phyloP scores from a whole-genome alignment of 2,113 vertebrate species.

The Silurus glanis region DNA sequence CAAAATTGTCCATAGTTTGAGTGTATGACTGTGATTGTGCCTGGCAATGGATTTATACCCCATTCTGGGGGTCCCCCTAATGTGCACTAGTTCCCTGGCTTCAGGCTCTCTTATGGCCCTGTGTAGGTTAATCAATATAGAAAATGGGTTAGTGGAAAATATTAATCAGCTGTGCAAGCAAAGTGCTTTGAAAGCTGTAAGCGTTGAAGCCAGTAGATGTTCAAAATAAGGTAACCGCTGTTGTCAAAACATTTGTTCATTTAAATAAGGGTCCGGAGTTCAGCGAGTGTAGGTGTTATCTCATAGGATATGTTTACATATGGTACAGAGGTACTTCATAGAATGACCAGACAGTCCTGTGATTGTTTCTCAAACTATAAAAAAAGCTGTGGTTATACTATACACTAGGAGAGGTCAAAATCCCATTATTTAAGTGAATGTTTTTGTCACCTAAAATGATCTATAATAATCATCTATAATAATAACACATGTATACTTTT shows the following conservation, averaged over 20 bases:
- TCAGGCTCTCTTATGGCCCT: too few species aligned
- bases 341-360: background rate
- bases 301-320: too few species aligned
- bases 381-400: background rate
- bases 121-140: too few species aligned
- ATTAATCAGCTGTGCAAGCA: background rate
- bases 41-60: too few species aligned
- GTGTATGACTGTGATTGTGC: too few species aligned
- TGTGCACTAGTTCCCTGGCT: too few species aligned
- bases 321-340: background rate
- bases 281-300: background rate
- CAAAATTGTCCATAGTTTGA: too few species aligned
- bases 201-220: background rate
- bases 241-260: background rate
- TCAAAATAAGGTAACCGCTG: background rate
- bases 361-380: background rate
- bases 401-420: background rate
- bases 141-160: background rate
- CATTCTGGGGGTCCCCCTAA: too few species aligned
- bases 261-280: background rate
- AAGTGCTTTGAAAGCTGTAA: background rate
- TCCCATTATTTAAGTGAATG: background rate
- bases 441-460: background rate
- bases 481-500: background rate
- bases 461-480: background rate